Evolutionary conservation across 2,113 vertebrate genomes (phyloP), one percentile per base, ranked within the genome.

Genomic region (Oryctolagus cuniculus): DNA sequence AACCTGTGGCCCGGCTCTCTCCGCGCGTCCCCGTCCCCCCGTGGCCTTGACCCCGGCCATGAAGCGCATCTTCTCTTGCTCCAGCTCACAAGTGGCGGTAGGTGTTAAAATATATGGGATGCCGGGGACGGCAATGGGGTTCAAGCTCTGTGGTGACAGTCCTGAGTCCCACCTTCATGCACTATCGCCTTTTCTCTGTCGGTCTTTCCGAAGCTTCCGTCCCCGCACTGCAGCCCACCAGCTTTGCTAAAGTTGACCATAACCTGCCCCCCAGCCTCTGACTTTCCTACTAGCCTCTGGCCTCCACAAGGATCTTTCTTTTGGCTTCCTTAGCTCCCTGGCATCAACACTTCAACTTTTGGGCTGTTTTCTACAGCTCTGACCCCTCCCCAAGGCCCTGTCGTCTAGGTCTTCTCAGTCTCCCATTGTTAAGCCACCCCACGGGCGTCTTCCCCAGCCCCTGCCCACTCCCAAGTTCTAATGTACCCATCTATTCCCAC

Each of bases 61-160:
- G 98, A 98, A 97, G 97, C 97, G 98, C 72, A 97, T 98, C 94
- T 98, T 98, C 97, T 98, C 98, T 72, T 98, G 98, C 93, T 98
- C 98, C 98, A 98, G 98, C 87, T 98, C 98, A 1, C 98, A 98
- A 87, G 98, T 98, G 90, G 96, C 97, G 97, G 98, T 98, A 97
- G 96, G 98, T 98, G 58, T 58, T 84, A 22, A 36, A 67, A 73
- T 69, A 27, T 75, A 19, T 19, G 17, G 38, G 9, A 49, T 61
- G 51, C 86, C 61, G 81, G 55, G 83, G 6, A n/a, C 44, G 79
- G 38, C 88, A 10, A 73, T 58, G 72, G 73, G 92, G 38, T 89
- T 66, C 31, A 29, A 85, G 84, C n/a, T 34, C 58, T 53, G 63
- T 61, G 82, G 73, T n/a, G 87, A 83, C 78, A 73, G 84, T 80